Evolutionary conservation across 1,140 invertebrate genomes (phyloP), one percentile per base, ranked within the genome.

Genomic region (Whitmania pigra): DNA sequence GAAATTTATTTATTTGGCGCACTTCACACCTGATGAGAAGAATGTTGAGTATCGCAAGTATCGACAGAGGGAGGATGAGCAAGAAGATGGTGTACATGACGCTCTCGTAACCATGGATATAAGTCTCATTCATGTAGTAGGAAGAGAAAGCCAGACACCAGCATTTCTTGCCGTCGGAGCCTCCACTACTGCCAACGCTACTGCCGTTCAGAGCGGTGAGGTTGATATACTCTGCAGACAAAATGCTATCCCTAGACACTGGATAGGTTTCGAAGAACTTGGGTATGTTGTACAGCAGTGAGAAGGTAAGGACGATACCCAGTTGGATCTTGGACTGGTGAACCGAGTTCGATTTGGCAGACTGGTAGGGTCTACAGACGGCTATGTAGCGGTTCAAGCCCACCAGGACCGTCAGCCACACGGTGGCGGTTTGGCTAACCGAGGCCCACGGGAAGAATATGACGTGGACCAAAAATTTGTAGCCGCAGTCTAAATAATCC

Each of bases 401-500:
- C 9, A 74, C 73, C 29, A 74, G 71, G 5, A 74, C 73, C 17
- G 73, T 74, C 71, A 72, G n/a, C 73, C 73, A 74, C 31, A 74
- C 67, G 20, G 73, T 72, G 18, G 73, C 71, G 15, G 73, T 74
- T 63, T 74, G 73, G 15, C 27, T 53, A n/a, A 66, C 53, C 17
- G 66, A 43, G 7, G 73, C 70, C 27, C 55, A 18, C 0, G 70
- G 70, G 40, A 68, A 36, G 29, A 74, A 27, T 49, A 55, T 49
- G 13, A 69, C 70, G 6, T 66, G 36, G n/a, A 74, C 27, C 22
- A 53, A 27, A 31, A 49, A 60, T 49, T 27, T 54, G 67, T 69
- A 70, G 43, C 36, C 71, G 53, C 49, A 70, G 13, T 53, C 17
- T 15, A 63, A 17, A n/a, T 63, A 63, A 63, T 63, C 57, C 15